phyloP scores from a whole-genome alignment of 2,888 invertebrate species.

The Norana najaformis region DNA sequence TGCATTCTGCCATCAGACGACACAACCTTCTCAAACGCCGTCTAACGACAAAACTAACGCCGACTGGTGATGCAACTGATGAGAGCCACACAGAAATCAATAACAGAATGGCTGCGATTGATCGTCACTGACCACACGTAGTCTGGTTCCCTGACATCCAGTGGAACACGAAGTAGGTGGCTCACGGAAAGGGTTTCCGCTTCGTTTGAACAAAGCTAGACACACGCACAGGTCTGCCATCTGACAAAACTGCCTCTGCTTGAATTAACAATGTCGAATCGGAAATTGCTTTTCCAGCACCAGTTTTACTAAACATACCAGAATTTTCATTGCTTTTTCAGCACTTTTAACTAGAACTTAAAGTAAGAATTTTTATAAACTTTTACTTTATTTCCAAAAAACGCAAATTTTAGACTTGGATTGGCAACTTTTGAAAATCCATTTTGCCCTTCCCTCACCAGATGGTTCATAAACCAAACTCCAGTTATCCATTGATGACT shows the following conservation, averaged over 20 bases:
- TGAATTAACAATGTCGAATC: not conserved
- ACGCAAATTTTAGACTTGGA: not conserved
- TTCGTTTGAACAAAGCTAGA: not conserved
- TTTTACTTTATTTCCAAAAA: not conserved
- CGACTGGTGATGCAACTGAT: not conserved
- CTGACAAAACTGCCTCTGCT: too few relatives aligned
- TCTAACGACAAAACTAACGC: not conserved
- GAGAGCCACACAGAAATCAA: slow-evolving; percentile 16
- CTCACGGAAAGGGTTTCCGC: not conserved
- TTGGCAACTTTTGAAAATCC: not conserved
- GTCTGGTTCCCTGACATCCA: not conserved
- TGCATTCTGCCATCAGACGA: slow-evolving; percentile 22
- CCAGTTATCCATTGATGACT: not conserved
- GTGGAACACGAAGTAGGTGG: not conserved
- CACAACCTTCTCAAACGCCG: not conserved
- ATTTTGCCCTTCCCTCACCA: not conserved
- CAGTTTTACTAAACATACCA: not conserved
- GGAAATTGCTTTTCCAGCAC: not conserved
- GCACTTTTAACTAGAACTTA: not conserved
- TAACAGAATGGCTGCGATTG: not conserved
- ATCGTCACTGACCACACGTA: not conserved
- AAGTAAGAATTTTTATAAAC: not conserved
- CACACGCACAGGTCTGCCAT: not conserved
- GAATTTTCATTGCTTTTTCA: not conserved
- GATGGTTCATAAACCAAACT: not conserved